Percentiles rank a stretch among this genome's conserved stretches.
Evolutionary conservation across 2,888 invertebrate genomes (phyloP).

Genomic region (Sabatieria punctata): DNA sequence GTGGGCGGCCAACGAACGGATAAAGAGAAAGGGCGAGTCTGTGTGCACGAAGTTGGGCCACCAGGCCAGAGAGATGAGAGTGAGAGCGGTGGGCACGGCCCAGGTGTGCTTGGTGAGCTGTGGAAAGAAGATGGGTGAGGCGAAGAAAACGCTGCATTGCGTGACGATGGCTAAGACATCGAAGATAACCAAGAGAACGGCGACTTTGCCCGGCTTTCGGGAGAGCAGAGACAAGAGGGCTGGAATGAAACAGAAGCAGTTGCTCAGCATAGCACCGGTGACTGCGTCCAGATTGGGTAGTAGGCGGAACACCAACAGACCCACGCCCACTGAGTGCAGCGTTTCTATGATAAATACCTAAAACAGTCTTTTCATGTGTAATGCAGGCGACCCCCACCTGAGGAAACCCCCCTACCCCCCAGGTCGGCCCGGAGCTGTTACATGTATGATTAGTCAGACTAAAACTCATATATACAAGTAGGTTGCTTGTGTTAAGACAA

Average conservation of each 20-base stretch:
- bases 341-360: constrained; percentile 63
- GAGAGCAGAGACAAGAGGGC: constrained; percentile 41
- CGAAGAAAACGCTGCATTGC: constrained; percentile 73
- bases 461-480: too few species aligned
- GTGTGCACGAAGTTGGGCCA: constrained; percentile 93
- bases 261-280: constrained; percentile 85
- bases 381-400: too few species aligned
- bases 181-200: constrained; percentile 28
- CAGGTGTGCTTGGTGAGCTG: constrained; percentile 41
- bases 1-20: constrained; percentile 22
- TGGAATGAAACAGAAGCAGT: constrained; percentile 80
- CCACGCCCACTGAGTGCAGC: constrained; percentile 67
- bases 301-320: constrained; percentile 65
- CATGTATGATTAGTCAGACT: too few species aligned
- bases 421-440: too few species aligned
- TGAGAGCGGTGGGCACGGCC: constrained; percentile 65
- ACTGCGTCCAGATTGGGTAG: constrained; percentile 81
- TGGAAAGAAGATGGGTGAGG: constrained; percentile 51
- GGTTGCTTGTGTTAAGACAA: too few species aligned
- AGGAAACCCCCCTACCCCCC: too few species aligned
- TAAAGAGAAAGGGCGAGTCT: constrained; percentile 53
- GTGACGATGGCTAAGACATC: constrained; percentile 69
- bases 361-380: too few species aligned
- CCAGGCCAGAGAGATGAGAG: constrained; percentile 62
- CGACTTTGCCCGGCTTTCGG: constrained; percentile 37